phyloP scores from a whole-genome alignment of 2,797 vertebrate species.

The Neosilurus hyrtlii region DNA sequence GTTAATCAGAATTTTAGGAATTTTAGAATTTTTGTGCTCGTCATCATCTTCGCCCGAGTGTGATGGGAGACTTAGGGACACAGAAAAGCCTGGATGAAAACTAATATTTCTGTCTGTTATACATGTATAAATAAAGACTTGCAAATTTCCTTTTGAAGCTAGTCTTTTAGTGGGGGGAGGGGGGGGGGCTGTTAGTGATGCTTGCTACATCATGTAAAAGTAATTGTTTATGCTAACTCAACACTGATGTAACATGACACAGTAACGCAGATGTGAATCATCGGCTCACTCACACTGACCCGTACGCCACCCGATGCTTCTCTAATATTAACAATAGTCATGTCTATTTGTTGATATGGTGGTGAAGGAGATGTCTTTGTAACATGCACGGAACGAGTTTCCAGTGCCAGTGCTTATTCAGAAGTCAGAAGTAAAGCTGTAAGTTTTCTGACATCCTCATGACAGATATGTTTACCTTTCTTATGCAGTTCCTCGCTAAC shows the following conservation, averaged over 20 bases:
- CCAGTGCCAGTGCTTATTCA: too few relatives aligned
- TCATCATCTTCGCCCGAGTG: too few relatives aligned
- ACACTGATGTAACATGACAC: neutral
- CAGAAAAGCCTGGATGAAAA: neutral
- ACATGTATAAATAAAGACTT: neutral
- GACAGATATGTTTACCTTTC: too few relatives aligned
- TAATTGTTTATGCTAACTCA: neutral
- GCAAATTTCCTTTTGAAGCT: neutral
- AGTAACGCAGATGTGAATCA: neutral
- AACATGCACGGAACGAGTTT: neutral
- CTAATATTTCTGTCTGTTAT: neutral
- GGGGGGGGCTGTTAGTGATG: neutral
- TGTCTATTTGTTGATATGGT: too few relatives aligned
- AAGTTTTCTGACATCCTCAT: neutral
- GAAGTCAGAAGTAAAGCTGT: neutral
- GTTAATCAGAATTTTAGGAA: too few relatives aligned
- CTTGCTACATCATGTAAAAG: neutral
- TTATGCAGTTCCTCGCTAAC: too few relatives aligned
- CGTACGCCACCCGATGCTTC: accelerated
- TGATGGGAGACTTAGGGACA: too few relatives aligned
- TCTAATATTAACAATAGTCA: neutral
- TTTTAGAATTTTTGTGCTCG: too few relatives aligned
- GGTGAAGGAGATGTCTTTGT: neutral
- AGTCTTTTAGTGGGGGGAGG: neutral
- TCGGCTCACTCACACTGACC: neutral